Base-by-base conservation (phyloP, 2,797 vertebrate species). In the Helarctos malayanus region DNA sequence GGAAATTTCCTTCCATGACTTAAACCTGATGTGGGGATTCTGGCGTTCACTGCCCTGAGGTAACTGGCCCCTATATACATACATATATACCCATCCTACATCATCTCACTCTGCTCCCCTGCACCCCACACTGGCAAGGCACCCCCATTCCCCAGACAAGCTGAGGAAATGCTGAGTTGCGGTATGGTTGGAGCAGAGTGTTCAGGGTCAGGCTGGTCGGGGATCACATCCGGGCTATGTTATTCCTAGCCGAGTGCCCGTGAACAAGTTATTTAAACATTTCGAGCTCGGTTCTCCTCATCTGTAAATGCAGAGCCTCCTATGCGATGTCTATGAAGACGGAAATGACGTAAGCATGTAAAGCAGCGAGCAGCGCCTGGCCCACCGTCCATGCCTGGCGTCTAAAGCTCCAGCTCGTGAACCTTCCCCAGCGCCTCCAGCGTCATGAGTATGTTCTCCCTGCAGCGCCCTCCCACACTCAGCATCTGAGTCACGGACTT, bases 311-410 rank as follows among this genome's bases (percentile, higher is more conserved):
- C 12, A 78, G 82, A 71, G 76, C 27, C 35, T 73, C 25, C 52
- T 54, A 25, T 0, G 1, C 23, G 14, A 2, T 35, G 63, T 89
- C 69, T 35, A 16, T 9, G 1, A 38, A 75, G 38, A 54, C 29
- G 21, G 25, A 57, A 85, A 54, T 59, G 54, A 52, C 7, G 2
- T 47, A 14, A 32, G 3, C 3, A 15, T 5, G 2, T 16, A n/a
- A 45, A 56, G 45, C 57, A 14, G 8, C 52, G 2, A 14, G 32
- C 7, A 11, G 8, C 11, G 10, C 54, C 47, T 23, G 11, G 71
- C 41, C 19, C 25, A 2, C 0, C 2, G 23, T 11, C 38, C 52
- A n/a, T 3, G 9, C 71, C 78, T 1, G 0, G 23, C 38, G 13
- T 1, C 0, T 14, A 15, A 47, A 35, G 2, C 23, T 38, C 4